Evolutionary conservation across 2,113 vertebrate species (phyloP).

Genomic region (Microcebus ravelobensis): DNA sequence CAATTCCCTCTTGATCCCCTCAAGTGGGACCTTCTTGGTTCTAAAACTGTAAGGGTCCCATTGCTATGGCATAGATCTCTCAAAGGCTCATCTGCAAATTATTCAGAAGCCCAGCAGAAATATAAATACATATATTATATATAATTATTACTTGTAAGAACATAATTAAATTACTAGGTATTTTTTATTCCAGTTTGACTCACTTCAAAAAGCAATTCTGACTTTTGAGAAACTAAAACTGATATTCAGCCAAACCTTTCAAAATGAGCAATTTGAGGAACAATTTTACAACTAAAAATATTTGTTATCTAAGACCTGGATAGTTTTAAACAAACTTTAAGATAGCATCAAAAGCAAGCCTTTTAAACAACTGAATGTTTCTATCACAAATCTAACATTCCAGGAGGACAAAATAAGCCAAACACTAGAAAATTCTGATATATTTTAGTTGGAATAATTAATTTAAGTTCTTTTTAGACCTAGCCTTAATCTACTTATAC

Average conservation of each 20-base stretch:
- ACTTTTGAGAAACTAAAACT: not conserved
- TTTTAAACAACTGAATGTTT: not conserved
- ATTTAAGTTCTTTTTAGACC: not conserved
- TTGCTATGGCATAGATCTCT: not conserved
- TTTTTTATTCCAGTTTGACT: not conserved
- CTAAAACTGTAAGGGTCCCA: not conserved
- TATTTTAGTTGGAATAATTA: not conserved
- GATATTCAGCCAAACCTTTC: not conserved
- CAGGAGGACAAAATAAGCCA: not conserved
- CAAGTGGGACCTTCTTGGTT: not conserved
- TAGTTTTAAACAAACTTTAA: not conserved
- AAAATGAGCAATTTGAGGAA: not conserved
- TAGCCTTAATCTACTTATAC: not conserved
- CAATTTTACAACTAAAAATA: not conserved
- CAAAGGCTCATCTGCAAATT: not conserved
- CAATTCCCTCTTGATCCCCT: not conserved
- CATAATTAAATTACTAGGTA: not conserved
- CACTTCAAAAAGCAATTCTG: not conserved
- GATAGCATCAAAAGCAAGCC: not conserved
- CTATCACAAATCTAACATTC: not conserved
- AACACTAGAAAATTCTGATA: not conserved
- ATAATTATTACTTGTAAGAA: not conserved
- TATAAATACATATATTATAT: not conserved
- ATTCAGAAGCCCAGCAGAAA: not conserved
- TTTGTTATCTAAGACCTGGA: not conserved